Base-by-base conservation (phyloP, 2,113 vertebrate species). In the Guaruba guarouba region DNA sequence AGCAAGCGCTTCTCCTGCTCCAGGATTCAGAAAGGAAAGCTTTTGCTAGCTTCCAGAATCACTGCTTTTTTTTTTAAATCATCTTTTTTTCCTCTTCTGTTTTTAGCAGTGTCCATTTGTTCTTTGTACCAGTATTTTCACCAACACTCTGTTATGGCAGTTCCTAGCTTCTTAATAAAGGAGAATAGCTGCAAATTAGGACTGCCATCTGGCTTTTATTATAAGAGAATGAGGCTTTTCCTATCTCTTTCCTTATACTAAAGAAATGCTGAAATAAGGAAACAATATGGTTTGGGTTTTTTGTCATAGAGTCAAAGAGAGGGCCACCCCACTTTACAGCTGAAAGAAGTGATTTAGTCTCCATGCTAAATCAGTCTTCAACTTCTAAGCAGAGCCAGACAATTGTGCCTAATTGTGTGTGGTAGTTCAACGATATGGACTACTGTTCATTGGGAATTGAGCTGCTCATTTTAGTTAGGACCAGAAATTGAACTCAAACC, bases 401-500 rank as follows among this genome's bases (percentile, higher is more conserved):
- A 97, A 96, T 94, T 90, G 96, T 96, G 93, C 90, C 93, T 96
- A 97, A 98, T 96, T 87, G 83, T 86, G 96, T 96, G 92, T 97
- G 93, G 88, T 96, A 86, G 91, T 89, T 95, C 82, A 94, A 81
- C 39, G 88, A 74, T 90, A 91, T 67, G 88, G 92, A 86, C 94
- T 96, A 88, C 93, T 95, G 88, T 96, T 97, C 96, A 96, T 69
- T 71, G 90, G 88, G 95, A 90, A 97, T 92, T 97, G 94, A 95
- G 90, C 88, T 91, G 89, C 90, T 97, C 91, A 95, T 96, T 97
- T 96, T 83, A 96, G 94, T 96, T 95, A 95, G 88, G 94, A 92
- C 94, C 92, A 95, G 84, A 97, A 95, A 96, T 93, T 93, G 93
- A 96, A 93, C 90, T 95, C 94, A 75, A 69, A 95, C 92, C 73